These are phyloP conservation scores for Tragelaphus oryx DNA, from an alignment of 2,797 vertebrate genomes.

Conservation along the genomic window DNA sequence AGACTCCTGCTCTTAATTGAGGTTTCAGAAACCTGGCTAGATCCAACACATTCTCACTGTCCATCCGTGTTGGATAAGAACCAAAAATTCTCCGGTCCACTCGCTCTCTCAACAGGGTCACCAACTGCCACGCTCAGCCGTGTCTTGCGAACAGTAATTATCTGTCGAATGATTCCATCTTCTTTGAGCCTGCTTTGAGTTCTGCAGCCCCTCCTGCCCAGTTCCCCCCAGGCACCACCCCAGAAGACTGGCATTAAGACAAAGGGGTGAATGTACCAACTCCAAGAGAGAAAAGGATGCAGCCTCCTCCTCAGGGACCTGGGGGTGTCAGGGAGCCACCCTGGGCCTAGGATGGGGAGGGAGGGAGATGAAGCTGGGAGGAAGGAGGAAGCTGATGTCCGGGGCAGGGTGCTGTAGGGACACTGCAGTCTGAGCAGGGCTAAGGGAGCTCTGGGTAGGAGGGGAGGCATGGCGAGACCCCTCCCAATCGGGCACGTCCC, in stretches of 20 bases:
- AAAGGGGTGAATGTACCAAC: background rate
- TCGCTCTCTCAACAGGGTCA: background rate
- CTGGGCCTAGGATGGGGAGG: background rate
- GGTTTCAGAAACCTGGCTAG: background rate
- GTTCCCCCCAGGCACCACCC: background rate
- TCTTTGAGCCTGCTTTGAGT: background rate
- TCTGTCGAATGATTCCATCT: background rate
- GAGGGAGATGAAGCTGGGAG: background rate
- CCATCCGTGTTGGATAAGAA: background rate
- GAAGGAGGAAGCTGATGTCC: background rate
- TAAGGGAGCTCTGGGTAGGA: accelerated
- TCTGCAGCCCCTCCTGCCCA: background rate
- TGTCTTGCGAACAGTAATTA: background rate
- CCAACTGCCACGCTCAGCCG: background rate
- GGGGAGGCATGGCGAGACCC: background rate
- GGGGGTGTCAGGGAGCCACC: background rate
- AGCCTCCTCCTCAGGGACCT: no score
- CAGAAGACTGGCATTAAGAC: background rate
- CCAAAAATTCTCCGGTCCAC: background rate
- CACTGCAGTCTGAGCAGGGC: background rate
- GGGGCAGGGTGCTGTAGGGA: background rate
- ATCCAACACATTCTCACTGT: background rate
- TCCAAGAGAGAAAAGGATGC: background rate
- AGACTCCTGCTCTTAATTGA: background rate
- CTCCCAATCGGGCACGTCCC: background rate